Base-by-base conservation (phyloP, 1,140 invertebrate genomes). In the Dolichoris vasculosae region DNA sequence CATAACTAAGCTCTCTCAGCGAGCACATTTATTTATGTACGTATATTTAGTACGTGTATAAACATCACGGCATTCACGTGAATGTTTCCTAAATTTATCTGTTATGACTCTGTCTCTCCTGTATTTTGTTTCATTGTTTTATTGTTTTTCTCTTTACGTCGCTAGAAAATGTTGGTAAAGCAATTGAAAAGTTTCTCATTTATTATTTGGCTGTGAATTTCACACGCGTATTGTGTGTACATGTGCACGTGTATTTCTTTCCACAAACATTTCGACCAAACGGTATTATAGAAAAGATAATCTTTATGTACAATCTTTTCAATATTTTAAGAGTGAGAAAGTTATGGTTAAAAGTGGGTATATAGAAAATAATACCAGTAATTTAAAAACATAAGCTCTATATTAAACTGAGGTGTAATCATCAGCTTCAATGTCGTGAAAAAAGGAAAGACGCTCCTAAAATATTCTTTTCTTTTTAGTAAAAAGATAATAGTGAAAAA, bases 121-220 rank as follows among this genome's bases (percentile, higher is more conserved):
- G 26, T 2, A 46, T 7, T 63, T 79, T n/a, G 35, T 30, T 46
- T 32, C 46, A 51, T 77, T 51, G n/a, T 77, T 51, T 77, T 38
- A 51, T 77, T 55, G 46, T 77, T 51, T 77, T 77, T 77, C 75
- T 17, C 46, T 55, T 32, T 55, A 35, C 75, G 35, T n/a, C 15
- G 11, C 30, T 77, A 46, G 30, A 51, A 76, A 48, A 77, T 23
- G 13, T 35, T 77, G 43, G 46, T 46, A 32, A 76, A 76, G 26
- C 30, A 55, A 77, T 77, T 51, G 48, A 30, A 73, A 43, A 73
- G 35, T 43, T 73, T 73, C 69, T 73, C 40, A 0, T n/a, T 73
- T 43, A 43, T 43, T 43, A 73, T 73, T 23, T 43, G 32, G 17
- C 38, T 73, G 69, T 73, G 38, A 73, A 43, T n/a, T 73, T 73